Percentiles rank a stretch among this genome's conserved stretches.
Conservation (phyloP, 2,113 vertebrate genomes). For the Atherinomorus stipes region DNA sequence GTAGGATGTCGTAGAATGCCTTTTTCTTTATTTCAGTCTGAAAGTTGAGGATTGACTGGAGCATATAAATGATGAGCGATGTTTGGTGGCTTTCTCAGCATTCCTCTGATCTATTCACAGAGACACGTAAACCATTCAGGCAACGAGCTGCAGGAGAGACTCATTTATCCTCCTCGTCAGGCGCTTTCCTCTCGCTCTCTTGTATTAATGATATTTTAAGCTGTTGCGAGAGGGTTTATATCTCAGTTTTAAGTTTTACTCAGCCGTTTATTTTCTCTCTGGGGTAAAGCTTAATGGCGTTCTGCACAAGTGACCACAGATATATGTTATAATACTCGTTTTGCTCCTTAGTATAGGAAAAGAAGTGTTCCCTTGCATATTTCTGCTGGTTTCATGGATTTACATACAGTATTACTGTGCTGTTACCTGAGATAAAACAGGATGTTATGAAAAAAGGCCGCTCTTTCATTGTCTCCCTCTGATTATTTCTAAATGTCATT, state of each 20-base stretch:
- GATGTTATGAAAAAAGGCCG: slow-evolving; percentile 13
- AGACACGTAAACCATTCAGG: slow-evolving; percentile 7
- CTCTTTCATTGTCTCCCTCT: slow-evolving; percentile 25
- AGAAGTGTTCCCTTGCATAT: too few relatives aligned
- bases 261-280: background rate
- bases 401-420: slow-evolving; percentile 15
- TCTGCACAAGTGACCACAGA: background rate
- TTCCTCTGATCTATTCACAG: slow-evolving; percentile 2
- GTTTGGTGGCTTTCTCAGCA: background rate
- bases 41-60: background rate
- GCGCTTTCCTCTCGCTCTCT: slow-evolving; percentile 23
- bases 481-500: slow-evolving; percentile 59
- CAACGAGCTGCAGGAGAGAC: slow-evolving; percentile 2
- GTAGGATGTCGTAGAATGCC: too few relatives aligned
- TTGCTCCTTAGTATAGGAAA: background rate
- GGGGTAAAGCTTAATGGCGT: background rate
- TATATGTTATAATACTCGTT: background rate
- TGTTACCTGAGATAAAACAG: slow-evolving; percentile 22
- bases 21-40: background rate
- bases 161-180: slow-evolving; percentile 28
- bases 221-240: background rate
- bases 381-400: slow-evolving; percentile 2
- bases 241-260: slow-evolving; percentile 42
- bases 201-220: slow-evolving; percentile 31
- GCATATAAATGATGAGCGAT: background rate